Conservation (phyloP, 2,797 vertebrate species). For the Pelodytes ibericus region DNA sequence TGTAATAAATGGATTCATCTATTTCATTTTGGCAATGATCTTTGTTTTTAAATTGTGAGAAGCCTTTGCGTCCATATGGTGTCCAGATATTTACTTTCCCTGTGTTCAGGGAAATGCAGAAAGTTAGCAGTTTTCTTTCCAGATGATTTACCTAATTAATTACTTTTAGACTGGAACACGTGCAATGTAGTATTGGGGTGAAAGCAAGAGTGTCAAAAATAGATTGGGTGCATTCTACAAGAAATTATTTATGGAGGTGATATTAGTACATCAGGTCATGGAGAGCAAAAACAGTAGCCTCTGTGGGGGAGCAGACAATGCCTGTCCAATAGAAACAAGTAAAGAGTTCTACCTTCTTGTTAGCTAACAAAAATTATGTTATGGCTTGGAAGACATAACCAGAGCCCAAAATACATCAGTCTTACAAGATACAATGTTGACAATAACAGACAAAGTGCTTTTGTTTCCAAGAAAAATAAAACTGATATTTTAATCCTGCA, state of each 20-base stretch:
- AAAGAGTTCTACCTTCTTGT: neutral
- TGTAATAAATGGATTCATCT: slow-evolving; percentile 57
- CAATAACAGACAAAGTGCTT: neutral
- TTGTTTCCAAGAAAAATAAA: slow-evolving; percentile 5
- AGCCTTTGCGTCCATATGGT: slow-evolving; percentile 65
- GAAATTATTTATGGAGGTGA: neutral
- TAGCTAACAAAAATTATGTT: neutral
- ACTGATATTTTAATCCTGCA: slow-evolving; percentile 7
- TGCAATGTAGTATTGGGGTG: neutral
- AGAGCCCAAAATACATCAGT: neutral
- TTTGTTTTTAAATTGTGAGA: slow-evolving; percentile 60
- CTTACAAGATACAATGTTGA: neutral
- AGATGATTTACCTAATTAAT: slow-evolving; percentile 32
- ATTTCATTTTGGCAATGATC: slow-evolving; percentile 58
- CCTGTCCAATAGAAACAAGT: neutral
- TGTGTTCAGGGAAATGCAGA: slow-evolving; percentile 2
- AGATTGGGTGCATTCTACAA: neutral
- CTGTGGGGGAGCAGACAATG: neutral
- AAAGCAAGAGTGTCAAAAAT: neutral
- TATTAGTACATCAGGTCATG: neutral
- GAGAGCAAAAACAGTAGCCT: neutral
- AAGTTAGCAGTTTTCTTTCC: slow-evolving; percentile 25
- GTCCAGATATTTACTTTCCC: slow-evolving; percentile 60
- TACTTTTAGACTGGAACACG: slow-evolving; percentile 1
- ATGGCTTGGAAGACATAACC: neutral